Evolutionary conservation across 2,113 vertebrate genomes (phyloP), one percentile per base, ranked within the genome.

Genomic region (Ochotona princeps): DNA sequence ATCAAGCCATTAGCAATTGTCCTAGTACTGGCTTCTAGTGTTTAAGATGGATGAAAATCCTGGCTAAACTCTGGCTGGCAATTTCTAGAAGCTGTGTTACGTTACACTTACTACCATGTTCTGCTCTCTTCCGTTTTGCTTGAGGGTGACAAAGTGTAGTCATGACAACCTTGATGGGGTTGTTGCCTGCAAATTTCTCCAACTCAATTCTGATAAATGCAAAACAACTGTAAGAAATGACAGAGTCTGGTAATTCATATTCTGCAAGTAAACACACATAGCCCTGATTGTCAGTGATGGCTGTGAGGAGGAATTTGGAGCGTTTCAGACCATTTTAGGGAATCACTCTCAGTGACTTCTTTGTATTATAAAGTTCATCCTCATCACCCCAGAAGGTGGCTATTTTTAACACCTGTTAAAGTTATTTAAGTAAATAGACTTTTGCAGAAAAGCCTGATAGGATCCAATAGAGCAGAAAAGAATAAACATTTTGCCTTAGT

Each of bases 41-140:
- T 78, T 70, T 87, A 73, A 76, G 81, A 63, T 1, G 78, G 35
- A 78, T 12, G 38, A 79, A 57, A 95, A 83, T 72, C 8, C 15
- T 32, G 20, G 44, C 63, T 86, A 89, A 74, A 18, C 8, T 65
- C 18, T 49, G 54, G 15, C 49, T 5, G 54, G 12, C 87, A 49
- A 89, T 83, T 92, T 18, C 49, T 63, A 89, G 83, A 90, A 49
- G 47, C 28, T 54, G 69, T 72, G 74, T 63, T 26, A 73, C 63
- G 67, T 7, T 8, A 60, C 54, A 51, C 8, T 47, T 94, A 54
- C 8, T 79, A 49, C 7, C 73, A 4, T 30, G 10, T 5, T 65
- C 75, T 47, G 4, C 26, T 23, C 67, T 63, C 32, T 70, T 82
- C n/a, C 9, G 25, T 8, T 82, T 89, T 83, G 32, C 76, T 73